phyloP scores from a whole-genome alignment of 2,113 vertebrate species.

The Eclectus roratus region DNA sequence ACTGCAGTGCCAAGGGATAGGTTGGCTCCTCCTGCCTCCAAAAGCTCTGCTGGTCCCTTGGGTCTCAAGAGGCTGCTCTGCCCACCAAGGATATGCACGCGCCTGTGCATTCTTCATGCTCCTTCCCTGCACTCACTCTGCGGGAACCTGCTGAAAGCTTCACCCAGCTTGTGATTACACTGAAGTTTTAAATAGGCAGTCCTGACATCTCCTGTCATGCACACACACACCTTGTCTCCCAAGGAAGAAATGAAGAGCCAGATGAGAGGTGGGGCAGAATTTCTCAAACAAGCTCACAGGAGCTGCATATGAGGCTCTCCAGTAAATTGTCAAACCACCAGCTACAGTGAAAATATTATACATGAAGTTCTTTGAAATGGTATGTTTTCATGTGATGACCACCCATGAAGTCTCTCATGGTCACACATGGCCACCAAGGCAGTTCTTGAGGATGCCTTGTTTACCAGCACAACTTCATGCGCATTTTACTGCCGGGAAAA shows the following conservation, averaged over 20 bases:
- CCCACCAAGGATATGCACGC: rapidly evolving
- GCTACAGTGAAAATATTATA: background rate
- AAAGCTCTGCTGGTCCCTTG: background rate
- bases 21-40: background rate
- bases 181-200: background rate
- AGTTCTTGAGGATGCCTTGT: background rate
- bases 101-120: rapidly evolving
- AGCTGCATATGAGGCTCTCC: background rate
- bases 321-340: background rate
- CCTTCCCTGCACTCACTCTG: background rate
- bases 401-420: background rate
- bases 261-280: background rate
- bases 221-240: background rate
- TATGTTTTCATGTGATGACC: background rate
- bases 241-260: background rate
- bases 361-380: background rate
- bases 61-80: background rate
- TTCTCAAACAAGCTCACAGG: background rate
- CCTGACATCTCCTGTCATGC: background rate
- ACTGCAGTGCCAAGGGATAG: background rate
- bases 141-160: background rate
- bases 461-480: background rate
- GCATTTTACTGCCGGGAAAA: constrained; percentile 12
- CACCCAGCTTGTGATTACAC: background rate
- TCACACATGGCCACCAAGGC: constrained; percentile 14